Base-by-base conservation (phyloP, 2,113 vertebrate genomes). In the Platysteira castanea region DNA sequence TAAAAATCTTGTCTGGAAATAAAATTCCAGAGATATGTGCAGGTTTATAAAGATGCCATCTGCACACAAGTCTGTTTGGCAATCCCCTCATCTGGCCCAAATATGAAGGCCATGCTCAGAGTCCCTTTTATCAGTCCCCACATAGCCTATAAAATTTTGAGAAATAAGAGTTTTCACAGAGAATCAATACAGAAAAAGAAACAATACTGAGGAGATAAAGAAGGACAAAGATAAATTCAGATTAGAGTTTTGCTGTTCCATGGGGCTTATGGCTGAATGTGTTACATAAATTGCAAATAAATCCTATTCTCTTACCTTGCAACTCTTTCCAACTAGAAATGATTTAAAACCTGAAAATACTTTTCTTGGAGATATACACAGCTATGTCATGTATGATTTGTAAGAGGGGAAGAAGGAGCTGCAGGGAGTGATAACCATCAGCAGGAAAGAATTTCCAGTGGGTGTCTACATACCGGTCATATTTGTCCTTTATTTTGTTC, bases 401-500 rank as follows among this genome's bases (percentile, higher is more conserved):
- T 47, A 63, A 69, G 47, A 64, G 49, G 11, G 20, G n/a, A 84
- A 89, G 50, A 61, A 90, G 71, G 39, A 95, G 42, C 73, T 93
- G n/a, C 76, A 84, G 54, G 84, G 68, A 91, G 77, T 20, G 64
- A 39, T 27, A 94, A 70, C 18, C 69, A 68, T 31, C 42, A 87
- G 21, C 77, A 82, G 67, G 52, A n/a, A 78, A 75, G 37, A 60
- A 49, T 35, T 90, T 88, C 41, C 42, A 59, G 1, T 23, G 79
- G 77, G 77, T 69, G 11, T 77, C 65, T 90, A 71, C 84, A 8
- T 98, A 99, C 99, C 98, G 98, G 65, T 99, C 98, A 57, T 89
- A 94, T 97, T 98, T 99, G 93, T 99, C 99, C 98, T 99, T 99
- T 90, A 98, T 97, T 88, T 96, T 98, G 98, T 97, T 99, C 96